Base-by-base conservation (phyloP, 2,888 invertebrate species). In the Petrolisthes cinctipes region DNA sequence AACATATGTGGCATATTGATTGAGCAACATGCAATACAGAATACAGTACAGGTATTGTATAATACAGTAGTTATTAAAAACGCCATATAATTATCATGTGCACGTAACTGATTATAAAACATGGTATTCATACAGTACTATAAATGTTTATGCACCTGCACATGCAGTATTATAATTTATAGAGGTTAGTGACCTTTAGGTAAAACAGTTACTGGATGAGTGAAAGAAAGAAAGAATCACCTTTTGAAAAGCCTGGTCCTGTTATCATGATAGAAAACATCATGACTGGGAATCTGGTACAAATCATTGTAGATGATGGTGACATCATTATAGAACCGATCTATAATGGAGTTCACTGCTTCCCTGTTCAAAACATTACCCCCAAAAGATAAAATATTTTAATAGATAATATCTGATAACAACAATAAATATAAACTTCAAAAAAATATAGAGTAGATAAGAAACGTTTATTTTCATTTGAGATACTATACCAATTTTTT, bases 221-320 rank as follows among this genome's bases (percentile, higher is more conserved):
- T 7, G 23, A 71, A n/a, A 71, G 71, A 71, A 71, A 11, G 9
- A 71, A 7, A 71, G 4, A n/a, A 71, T 7, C 37, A 37, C 90
- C 86, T 86, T 92, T 92, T 92, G 91, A 91, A 91, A 92, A 53
- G 91, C 91, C 87, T 92, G 92, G 92, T 92, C 83, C 83, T 86
- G 89, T 92, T 92, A 88, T 92, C 92, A 86, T 92, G 91, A 56
- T 91, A 89, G 86, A 92, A 91, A 90, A 92, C 91, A 79, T 92
- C 92, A 75, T 92, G 91, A 61, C 91, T 91, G 6, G 92, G 90
- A 83, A 92, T 91, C 83, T 92, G 92, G 90, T 92, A 92, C 86
- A 92, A 91, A 83, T 92, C 92, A 82, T 92, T 91, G 90, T 92
- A 92, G 86, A 92, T 89, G 57, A 91, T 91, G 56, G 91, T 91